A percentile compares a stretch with the other conserved stretches of the same genome.
Conservation (phyloP, 1,140 invertebrate species). For the Eueides isabella region DNA sequence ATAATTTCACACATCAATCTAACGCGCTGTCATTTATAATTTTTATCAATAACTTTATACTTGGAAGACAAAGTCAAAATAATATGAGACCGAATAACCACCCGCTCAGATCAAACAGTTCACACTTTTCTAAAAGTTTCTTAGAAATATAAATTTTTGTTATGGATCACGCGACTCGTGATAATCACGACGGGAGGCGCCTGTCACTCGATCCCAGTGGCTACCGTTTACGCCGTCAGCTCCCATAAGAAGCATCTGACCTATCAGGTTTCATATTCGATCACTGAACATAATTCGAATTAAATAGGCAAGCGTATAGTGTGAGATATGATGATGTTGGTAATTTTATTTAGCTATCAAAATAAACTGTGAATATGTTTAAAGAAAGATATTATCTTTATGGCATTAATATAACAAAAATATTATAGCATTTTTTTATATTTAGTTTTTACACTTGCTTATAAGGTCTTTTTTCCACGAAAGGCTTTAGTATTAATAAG, state of each 20-base stretch:
- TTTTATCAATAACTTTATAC: not conserved
- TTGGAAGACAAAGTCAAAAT: slow-evolving; percentile 22
- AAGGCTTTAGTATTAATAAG: not conserved
- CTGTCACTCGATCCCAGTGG: slow-evolving; percentile 64
- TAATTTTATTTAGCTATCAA: not conserved
- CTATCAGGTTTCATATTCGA: slow-evolving; percentile 69
- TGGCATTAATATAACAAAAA: too few species aligned
- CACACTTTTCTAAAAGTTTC: slow-evolving; percentile 39
- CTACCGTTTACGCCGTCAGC: slow-evolving; percentile 70
- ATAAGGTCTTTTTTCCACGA: too few species aligned
- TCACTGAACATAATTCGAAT: slow-evolving; percentile 60
- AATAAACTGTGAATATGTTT: too few species aligned
- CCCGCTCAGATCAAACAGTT: slow-evolving; percentile 36
- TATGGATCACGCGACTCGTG: slow-evolving; percentile 17
- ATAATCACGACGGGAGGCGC: slow-evolving; percentile 60
- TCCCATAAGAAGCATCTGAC: slow-evolving; percentile 47
- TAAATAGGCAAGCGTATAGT: slow-evolving; percentile 47
- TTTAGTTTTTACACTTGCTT: too few species aligned
- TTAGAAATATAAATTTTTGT: slow-evolving; percentile 36
- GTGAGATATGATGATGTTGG: slow-evolving; percentile 30
- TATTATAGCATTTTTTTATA: too few species aligned
- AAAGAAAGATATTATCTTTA: too few species aligned
- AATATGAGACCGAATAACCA: slow-evolving; percentile 14
- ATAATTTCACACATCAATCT: slow-evolving; percentile 6
- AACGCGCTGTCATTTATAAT: not conserved